Percentiles rank a stretch among this genome's conserved stretches.
phyloP scores from a whole-genome alignment of 2,888 invertebrate species.

The Sphaeridia pumilis region DNA sequence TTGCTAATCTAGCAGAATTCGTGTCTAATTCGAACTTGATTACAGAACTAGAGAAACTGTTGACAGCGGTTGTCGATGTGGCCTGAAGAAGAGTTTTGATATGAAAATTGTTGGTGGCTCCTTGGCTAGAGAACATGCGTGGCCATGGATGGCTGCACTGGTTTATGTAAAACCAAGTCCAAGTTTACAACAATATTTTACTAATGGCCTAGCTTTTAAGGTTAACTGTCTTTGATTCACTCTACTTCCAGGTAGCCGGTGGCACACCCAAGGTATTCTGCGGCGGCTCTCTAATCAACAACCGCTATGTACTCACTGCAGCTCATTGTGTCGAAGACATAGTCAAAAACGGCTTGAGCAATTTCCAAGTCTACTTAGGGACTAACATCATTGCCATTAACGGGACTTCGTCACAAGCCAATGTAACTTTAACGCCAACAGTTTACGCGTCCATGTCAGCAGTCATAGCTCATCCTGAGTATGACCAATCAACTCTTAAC shows the following conservation, averaged over 20 bases:
- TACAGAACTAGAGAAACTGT: too few relatives aligned
- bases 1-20: too few relatives aligned
- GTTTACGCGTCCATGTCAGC: not conserved
- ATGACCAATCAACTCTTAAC: constrained; percentile 56
- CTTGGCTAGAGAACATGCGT: constrained; percentile 21
- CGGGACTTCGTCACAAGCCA: too few relatives aligned
- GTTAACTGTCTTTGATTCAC: too few relatives aligned
- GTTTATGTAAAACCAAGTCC: constrained; percentile 13
- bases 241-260: too few relatives aligned
- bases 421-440: not conserved
- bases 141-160: constrained; percentile 33
- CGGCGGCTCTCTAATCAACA: constrained; percentile 23
- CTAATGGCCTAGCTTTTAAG: too few relatives aligned
- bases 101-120: constrained; percentile 31
- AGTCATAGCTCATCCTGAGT: constrained; percentile 53
- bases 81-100: constrained; percentile 3
- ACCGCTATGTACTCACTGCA: constrained; percentile 24
- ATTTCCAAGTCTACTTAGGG: constrained; percentile 24
- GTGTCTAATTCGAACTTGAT: too few relatives aligned
- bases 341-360: constrained; percentile 10
- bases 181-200: too few relatives aligned
- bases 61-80: too few relatives aligned
- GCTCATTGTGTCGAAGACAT: constrained; percentile 25
- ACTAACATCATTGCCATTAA: constrained; percentile 24
- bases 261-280: constrained; percentile 19